Base-by-base conservation (phyloP, 2,888 invertebrate genomes). In the Lapara coniferarum region DNA sequence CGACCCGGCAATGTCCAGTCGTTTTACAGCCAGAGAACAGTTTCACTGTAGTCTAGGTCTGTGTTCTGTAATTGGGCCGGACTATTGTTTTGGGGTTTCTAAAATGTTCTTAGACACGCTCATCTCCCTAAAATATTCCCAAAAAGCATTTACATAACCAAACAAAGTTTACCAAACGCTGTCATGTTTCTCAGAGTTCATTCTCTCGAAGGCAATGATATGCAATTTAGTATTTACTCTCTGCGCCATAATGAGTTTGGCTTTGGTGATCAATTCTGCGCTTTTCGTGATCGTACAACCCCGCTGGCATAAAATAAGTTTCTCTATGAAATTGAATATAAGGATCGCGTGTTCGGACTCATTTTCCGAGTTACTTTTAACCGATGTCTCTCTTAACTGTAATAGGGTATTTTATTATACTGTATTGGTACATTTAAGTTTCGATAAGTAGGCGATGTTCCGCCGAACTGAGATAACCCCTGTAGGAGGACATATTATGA, bases 241-340 rank as follows among this genome's bases (percentile, higher is more conserved):
- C 57, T 67, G 71, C 46, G 58, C 69, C 69, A 77, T 69, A 44
- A 52, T 63, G 25, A 58, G 53, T 52, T 63, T n/a, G n/a, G 53
- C 44, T 44, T 25, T 46, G 53, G 78, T 85, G 85, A 90, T 87
- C 85, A 88, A 88, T 88, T 81, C 77, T 77, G 76, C 73, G 78
- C 78, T 82, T 82, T 87, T 78, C 90, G 89, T 89, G 89, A 85
- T 85, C 79, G 86, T 83, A 83, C 74, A 72, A 84, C 81, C 74
- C 76, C 74, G 82, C 78, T 80, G 80, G 84, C 86, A 87, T 88
- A 85, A 88, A 89, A 88, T 89, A 91, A 89, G 87, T 90, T 90
- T 87, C 81, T 85, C 86, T 89, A 89, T 87, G 87, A 90, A 90
- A 92, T 92, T 91, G 89, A 91, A 90, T 90, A 88, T 77, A 79